A percentile compares a stretch with the other conserved stretches of the same genome.
Evolutionary conservation across 2,797 vertebrate genomes (phyloP).

Genomic region (Intellagama lesueurii): DNA sequence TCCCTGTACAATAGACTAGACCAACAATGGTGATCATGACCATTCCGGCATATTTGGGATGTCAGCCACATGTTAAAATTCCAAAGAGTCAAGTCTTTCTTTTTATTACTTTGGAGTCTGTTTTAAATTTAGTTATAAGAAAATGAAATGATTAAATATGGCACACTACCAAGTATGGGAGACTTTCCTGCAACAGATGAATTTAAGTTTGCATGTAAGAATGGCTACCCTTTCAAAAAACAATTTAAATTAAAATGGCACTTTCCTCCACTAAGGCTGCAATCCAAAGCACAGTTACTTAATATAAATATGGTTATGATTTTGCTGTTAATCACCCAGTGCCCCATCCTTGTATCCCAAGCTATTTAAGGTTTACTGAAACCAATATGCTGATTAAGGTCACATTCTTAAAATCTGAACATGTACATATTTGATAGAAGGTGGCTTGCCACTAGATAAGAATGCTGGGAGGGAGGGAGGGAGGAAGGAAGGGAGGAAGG

Average conservation of each 20-base stretch:
- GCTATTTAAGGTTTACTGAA: not conserved
- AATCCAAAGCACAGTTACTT: not conserved
- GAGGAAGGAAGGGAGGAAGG: not conserved
- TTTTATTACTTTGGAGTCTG: constrained; percentile 68
- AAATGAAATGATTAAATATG: constrained; percentile 58
- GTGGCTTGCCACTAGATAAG: not conserved
- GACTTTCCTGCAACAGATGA: constrained; percentile 58
- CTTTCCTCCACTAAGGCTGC: not conserved
- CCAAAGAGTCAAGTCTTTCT: constrained; percentile 59
- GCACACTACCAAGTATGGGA: constrained; percentile 62
- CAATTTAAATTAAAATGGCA: constrained; percentile 68
- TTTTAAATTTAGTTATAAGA: constrained; percentile 67
- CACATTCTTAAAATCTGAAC: not conserved
- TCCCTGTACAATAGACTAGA: constrained; percentile 63
- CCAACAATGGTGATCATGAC: constrained; percentile 35
- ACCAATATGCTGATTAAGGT: not conserved
- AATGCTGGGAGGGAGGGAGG: too few species aligned
- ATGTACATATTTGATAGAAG: not conserved
- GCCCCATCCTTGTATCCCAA: not conserved
- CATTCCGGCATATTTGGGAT: constrained; percentile 55
- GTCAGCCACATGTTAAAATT: constrained; percentile 67
- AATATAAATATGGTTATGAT: not conserved
- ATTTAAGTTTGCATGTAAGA: constrained; percentile 60
- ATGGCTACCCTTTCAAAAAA: constrained; percentile 46
- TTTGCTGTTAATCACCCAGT: not conserved